Evolutionary conservation across 2,113 vertebrate species (phyloP).

Genomic region (Triplophysa dalaica): DNA sequence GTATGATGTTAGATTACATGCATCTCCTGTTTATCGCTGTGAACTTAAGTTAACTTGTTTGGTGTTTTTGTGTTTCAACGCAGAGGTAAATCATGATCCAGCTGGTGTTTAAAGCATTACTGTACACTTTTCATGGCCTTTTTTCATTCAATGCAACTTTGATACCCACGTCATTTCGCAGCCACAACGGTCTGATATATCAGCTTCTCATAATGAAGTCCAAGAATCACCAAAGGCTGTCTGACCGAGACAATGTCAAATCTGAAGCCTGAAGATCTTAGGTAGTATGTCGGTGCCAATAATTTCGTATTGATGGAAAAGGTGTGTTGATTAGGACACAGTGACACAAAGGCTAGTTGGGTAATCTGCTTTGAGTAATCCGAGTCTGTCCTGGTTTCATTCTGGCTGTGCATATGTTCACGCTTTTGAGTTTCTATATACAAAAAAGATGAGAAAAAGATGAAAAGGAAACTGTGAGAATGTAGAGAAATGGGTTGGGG

Average conservation of each 20-base stretch:
- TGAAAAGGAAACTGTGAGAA: conserved; percentile 10
- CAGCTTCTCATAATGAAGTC: background rate
- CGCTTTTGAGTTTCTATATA: conserved; percentile 31
- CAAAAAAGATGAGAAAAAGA: conserved; percentile 40
- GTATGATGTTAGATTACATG: background rate
- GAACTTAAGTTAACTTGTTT: too few relatives aligned
- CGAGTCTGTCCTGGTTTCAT: conserved; percentile 63
- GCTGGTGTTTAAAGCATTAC: too few relatives aligned
- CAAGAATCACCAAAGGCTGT: too few relatives aligned
- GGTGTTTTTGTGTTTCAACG: too few relatives aligned
- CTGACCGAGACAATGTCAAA: too few relatives aligned
- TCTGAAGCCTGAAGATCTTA: too few relatives aligned
- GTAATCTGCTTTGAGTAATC: conserved; percentile 57
- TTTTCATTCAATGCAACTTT: too few relatives aligned
- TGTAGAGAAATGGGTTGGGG: background rate
- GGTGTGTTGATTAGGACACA: conserved; percentile 49
- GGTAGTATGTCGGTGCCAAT: background rate
- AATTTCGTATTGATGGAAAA: background rate
- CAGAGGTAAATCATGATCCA: too few relatives aligned
- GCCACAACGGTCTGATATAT: background rate
- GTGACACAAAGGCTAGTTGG: conserved; percentile 53
- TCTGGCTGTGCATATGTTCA: conserved; percentile 52
- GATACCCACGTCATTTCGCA: too few relatives aligned
- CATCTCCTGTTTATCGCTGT: background rate
- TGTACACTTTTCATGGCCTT: too few relatives aligned